Base-by-base conservation (phyloP, 1,140 invertebrate species). In the Theocolax elegans region DNA sequence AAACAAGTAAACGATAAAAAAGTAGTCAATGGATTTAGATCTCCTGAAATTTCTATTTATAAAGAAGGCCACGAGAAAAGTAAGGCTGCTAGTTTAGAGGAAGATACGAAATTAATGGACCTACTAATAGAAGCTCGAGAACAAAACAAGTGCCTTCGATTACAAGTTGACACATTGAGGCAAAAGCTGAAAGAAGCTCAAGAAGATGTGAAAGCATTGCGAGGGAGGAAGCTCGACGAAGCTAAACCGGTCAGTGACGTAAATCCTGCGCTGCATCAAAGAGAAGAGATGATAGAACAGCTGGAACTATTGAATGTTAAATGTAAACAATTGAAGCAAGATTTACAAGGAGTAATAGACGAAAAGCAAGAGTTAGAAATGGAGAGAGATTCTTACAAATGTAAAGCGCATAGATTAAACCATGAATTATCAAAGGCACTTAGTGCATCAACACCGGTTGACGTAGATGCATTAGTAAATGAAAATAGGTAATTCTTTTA, bases 341-440 rank as follows among this genome's bases (percentile, higher is more conserved):
- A 96, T 85, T 86, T 95, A 19, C 90, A 93, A 77, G 85, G 87
- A 48, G 89, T 95, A 21, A 81, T 96, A 38, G 94, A 96, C 87
- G 94, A 96, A 80, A 95, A 95, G 81, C 93, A 95, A 77, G 95
- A 96, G 75, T 80, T 94, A 19, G 89, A 92, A 21, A 91, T 89
- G 13, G 93, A 95, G 79, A 86, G 93, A 70, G 93, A 95, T 84
- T 92, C 91, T n/a, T 94, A 94, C 75, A 93, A 93, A 80, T 93
- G 89, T 73, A 96, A 96, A 84, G 91, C 93, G 15, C 92, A 94
- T 79, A 85, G 93, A 38, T 87, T 96, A 3, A 96, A 95, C 83
- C 90, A 93, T 75, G 92, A 94, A 79, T 87, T 96, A 12, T 92
- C 92, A 73, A 90, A 90, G 74, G 89, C 94, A 3, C 82, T 96